These are phyloP conservation scores for Elgaria multicarinata DNA, from an alignment of 2,113 vertebrate genomes.

Conservation along the genomic window DNA sequence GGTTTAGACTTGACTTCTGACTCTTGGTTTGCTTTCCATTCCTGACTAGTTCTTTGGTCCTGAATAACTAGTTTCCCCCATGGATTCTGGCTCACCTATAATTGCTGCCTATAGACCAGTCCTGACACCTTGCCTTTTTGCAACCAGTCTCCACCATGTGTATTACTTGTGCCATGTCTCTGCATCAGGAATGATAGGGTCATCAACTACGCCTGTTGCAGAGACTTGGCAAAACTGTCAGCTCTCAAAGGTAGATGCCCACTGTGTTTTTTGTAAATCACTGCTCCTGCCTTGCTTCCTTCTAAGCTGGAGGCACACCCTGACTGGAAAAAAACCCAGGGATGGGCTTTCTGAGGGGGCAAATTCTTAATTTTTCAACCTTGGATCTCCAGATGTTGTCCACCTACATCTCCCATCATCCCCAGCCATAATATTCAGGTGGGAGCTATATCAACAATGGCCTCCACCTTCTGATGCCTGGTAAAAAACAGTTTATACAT, in stretches of 20 bases:
- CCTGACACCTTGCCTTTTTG: background rate
- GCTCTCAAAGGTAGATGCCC: background rate
- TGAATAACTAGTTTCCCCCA: background rate
- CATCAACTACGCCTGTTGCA: background rate
- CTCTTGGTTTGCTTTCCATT: background rate
- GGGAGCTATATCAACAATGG: no score
- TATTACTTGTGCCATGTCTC: background rate
- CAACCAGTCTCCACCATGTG: background rate
- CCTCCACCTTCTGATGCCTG: background rate
- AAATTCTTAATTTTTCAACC: background rate
- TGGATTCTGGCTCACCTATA: background rate
- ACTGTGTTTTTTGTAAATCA: background rate
- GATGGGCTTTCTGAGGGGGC: background rate
- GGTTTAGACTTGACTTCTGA: background rate
- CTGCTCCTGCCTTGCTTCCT: background rate
- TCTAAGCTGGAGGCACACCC: background rate
- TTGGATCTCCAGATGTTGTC: background rate
- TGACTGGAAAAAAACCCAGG: background rate
- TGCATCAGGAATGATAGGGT: background rate
- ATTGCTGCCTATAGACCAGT: background rate
- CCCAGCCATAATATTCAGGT: background rate
- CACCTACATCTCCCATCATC: background rate
- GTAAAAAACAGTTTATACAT: background rate
- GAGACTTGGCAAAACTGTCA: background rate
- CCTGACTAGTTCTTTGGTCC: background rate